Conservation (phyloP, 2,888 invertebrate species). For the Lamproptera curius region DNA sequence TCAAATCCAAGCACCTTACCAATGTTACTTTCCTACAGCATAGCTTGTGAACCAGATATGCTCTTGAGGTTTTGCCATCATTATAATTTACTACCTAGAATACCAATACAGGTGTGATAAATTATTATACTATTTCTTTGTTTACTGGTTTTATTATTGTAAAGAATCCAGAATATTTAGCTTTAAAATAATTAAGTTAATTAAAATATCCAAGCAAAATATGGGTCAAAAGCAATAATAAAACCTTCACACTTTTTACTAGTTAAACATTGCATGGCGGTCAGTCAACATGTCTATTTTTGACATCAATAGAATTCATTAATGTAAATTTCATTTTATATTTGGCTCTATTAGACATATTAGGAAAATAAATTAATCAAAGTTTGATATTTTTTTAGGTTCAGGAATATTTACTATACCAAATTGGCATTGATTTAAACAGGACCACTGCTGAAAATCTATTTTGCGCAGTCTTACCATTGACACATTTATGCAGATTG, state of each 20-base stretch:
- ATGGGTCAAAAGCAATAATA: too few species aligned
- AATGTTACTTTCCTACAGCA: conserved; percentile 55
- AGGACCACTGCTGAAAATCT: conserved; percentile 35
- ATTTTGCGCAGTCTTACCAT: conserved; percentile 39
- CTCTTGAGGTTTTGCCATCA: conserved; percentile 44
- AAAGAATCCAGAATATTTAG: too few species aligned
- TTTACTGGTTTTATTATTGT: too few species aligned
- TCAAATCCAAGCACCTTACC: conserved; percentile 47
- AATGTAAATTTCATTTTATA: too few species aligned
- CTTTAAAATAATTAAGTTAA: too few species aligned
- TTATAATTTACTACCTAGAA: conserved; percentile 40
- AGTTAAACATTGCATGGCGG: too few species aligned
- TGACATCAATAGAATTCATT: too few species aligned
- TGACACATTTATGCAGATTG: conserved; percentile 56
- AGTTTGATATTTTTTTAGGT: conserved; percentile 41
- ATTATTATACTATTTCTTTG: too few species aligned
- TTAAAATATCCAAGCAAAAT: too few species aligned
- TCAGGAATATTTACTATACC: conserved; percentile 41
- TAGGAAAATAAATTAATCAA: not conserved
- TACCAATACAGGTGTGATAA: conserved; percentile 50
- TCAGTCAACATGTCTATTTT: too few species aligned
- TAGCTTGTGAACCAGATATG: conserved; percentile 57
- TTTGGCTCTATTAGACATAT: too few species aligned
- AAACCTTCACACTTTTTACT: too few species aligned
- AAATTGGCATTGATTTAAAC: conserved; percentile 40